phyloP scores from a whole-genome alignment of 2,888 invertebrate species.

The Clistopyga incitator region DNA sequence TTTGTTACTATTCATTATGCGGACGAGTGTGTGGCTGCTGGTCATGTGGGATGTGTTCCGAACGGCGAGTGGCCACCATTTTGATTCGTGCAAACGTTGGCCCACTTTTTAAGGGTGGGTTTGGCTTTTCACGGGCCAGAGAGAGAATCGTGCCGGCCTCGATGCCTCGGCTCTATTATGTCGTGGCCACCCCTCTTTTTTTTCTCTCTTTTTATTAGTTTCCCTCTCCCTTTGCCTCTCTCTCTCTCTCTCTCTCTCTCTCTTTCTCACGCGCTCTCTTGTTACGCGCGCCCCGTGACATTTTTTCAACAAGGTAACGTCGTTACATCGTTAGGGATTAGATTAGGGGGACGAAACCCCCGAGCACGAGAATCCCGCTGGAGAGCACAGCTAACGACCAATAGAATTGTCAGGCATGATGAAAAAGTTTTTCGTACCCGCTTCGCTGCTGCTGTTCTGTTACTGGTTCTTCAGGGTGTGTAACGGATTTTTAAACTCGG shows the following conservation, averaged over 20 bases:
- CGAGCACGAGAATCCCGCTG: conserved; percentile 70
- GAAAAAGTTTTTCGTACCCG: conserved; percentile 71
- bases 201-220: conserved; percentile 23
- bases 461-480: conserved; percentile 23
- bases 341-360: conserved; percentile 78
- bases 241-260: not conserved
- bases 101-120: conserved; percentile 78
- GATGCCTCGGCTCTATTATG: conserved; percentile 34
- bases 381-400: conserved; percentile 77
- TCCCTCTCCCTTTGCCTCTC: not conserved
- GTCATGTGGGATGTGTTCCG: conserved; percentile 9
- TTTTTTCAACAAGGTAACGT: conserved; percentile 82
- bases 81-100: conserved; percentile 77
- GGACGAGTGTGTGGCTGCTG: not conserved
- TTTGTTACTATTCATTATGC: conserved; percentile 37
- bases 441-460: conserved; percentile 2
- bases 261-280: conserved; percentile 21
- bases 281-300: conserved; percentile 74
- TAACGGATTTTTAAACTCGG: conserved; percentile 43
- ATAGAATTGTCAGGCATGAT: conserved; percentile 77
- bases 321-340: conserved; percentile 78
- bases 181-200: conserved; percentile 72
- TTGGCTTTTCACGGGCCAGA: conserved; percentile 70
- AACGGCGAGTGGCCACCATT: conserved; percentile 75
- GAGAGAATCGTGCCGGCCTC: conserved; percentile 68